Evolutionary conservation across 2,113 vertebrate genomes (phyloP).

Genomic region (Zootoca vivipara): DNA sequence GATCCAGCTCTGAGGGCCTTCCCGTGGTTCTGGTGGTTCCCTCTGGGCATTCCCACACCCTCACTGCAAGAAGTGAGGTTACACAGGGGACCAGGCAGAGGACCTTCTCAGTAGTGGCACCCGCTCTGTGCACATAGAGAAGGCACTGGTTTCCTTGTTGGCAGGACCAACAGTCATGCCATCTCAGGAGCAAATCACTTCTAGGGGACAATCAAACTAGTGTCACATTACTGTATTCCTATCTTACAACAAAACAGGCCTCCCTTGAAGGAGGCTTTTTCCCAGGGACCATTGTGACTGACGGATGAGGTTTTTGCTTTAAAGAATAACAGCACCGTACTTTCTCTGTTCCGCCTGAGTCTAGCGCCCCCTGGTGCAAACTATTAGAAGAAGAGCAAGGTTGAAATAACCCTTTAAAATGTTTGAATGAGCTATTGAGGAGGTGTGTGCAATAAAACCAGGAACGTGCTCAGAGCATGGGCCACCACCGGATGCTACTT

Average conservation of each 20-base stretch:
- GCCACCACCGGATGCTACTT: background rate
- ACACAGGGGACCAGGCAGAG: too few relatives aligned
- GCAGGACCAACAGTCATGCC: background rate
- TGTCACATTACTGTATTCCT: background rate
- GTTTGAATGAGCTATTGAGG: constrained; percentile 11
- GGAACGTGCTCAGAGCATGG: background rate
- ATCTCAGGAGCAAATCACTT: background rate
- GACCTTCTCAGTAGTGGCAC: too few relatives aligned
- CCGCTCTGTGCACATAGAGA: too few relatives aligned
- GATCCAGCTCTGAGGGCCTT: too few relatives aligned
- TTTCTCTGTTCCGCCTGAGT: background rate
- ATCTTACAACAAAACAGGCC: background rate
- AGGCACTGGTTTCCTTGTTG: background rate
- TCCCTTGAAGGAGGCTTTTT: background rate
- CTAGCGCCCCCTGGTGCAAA: background rate
- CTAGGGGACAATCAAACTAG: background rate
- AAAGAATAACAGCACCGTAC: too few relatives aligned
- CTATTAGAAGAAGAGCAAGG: background rate
- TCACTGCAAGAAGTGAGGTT: too few relatives aligned
- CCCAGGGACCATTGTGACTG: background rate
- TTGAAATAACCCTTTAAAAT: background rate
- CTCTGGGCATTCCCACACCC: too few relatives aligned
- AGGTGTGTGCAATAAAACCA: constrained; percentile 6
- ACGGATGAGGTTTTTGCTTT: background rate
- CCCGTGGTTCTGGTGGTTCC: too few relatives aligned